Evolutionary conservation across 2,797 vertebrate genomes (phyloP).

Genomic region (Hydrophis major): DNA sequence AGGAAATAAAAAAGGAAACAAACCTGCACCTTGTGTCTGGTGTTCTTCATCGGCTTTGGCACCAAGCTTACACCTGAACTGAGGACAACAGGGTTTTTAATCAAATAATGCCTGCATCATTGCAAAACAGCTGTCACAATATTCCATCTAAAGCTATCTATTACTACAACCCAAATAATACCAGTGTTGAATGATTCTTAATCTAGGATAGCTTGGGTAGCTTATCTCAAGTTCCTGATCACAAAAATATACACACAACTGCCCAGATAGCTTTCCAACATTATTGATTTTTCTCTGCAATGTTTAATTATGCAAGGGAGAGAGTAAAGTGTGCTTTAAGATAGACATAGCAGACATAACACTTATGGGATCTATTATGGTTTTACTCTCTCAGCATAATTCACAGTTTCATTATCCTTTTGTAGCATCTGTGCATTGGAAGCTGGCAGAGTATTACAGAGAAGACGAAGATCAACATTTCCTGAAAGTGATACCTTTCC

Average conservation of each 20-base stretch:
- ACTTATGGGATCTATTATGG: not conserved
- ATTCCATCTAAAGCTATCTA: not conserved
- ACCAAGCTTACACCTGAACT: not conserved
- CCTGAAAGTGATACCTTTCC: not conserved
- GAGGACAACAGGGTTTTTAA: not conserved
- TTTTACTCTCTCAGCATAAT: not conserved
- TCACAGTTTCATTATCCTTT: not conserved
- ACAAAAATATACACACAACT: not conserved
- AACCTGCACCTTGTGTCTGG: not conserved
- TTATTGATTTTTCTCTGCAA: not conserved
- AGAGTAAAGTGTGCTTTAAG: not conserved
- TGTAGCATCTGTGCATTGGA: not conserved
- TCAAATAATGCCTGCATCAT: not conserved
- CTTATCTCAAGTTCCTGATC: not conserved
- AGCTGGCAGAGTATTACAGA: not conserved
- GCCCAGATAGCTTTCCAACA: not conserved
- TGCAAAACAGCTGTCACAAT: not conserved
- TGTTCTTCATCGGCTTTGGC: too few relatives aligned
- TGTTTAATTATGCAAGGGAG: not conserved
- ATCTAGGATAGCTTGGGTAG: not conserved
- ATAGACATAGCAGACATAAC: not conserved
- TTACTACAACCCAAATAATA: not conserved
- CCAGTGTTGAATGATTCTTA: not conserved
- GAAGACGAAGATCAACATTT: not conserved
- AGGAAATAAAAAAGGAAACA: not conserved